Evolutionary conservation across 2,888 invertebrate genomes (phyloP), one percentile per base, ranked within the genome.

Genomic region (Lasioglossum malachurum): DNA sequence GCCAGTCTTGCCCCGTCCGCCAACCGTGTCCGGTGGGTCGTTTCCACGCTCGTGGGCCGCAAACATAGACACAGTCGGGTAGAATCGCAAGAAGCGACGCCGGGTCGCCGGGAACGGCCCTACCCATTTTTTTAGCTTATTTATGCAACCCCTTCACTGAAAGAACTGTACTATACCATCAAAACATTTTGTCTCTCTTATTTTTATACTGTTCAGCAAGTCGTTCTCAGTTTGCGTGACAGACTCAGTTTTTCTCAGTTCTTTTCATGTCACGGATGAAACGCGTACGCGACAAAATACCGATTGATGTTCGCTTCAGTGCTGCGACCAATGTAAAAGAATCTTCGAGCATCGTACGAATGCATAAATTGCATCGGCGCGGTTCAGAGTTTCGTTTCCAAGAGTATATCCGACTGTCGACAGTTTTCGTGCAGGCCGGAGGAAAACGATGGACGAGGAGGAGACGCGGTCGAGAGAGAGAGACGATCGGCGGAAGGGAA

Each of bases 1-100:
- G 57, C 57, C 79, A 64, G 78, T 71, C 31, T 31, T 44, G 38
- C 78, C 75, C 74, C 73, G 77, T 81, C 69, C 75, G 69, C 82
- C 78, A 79, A 84, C 77, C 88, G 82, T 86, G 88, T 82, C 88
- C 86, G 82, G 88, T 71, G 84, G 84, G 86, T 88, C 88, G 89
- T 86, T 88, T 88, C 84, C 88, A 88, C 82, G 86, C 86, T 88
- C 83, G 83, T 82, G 78, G 64, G 81, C 60, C 84, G 73, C 46
- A 57, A 57, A 73, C 46, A 60, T 71, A 80, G 73, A 60, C 71
- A 46, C 73, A 44, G 46, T 35, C 38, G 60, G 46, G 35, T 69
- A 35, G 80, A 75, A 82, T 64, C 72, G 64, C 78, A 73, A 77
- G 79, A 87, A 84, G 80, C 84, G 80, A 75, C 82, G 73, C 77